Evolutionary conservation across 2,888 invertebrate species (phyloP).

Genomic region (Campoplex nolae): DNA sequence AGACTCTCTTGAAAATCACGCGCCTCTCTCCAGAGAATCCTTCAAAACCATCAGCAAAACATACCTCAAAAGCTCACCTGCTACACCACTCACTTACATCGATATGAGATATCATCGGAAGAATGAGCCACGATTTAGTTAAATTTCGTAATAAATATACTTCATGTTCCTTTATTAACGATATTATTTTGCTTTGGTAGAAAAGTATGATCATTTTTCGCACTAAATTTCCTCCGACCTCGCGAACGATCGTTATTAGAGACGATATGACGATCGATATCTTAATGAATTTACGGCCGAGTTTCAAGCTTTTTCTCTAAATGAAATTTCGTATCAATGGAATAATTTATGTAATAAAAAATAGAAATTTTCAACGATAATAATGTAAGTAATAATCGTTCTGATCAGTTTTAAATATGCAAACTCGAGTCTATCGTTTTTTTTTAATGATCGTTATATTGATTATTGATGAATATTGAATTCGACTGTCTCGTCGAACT

Average conservation of each 20-base stretch:
- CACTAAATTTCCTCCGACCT: not conserved
- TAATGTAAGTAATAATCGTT: too few species aligned
- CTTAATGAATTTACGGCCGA: not conserved
- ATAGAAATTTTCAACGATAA: too few species aligned
- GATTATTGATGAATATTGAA: not conserved
- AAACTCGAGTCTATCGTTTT: too few species aligned
- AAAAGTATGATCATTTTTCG: not conserved
- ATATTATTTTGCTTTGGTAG: not conserved
- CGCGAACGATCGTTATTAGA: not conserved
- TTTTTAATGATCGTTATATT: too few species aligned
- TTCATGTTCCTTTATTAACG: not conserved
- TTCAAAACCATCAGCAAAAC: slow-evolving; percentile 7
- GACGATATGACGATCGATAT: not conserved
- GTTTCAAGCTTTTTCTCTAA: not conserved
- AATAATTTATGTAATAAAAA: too few species aligned
- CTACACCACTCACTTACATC: not conserved
- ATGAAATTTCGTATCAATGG: not conserved
- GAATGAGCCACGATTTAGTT: not conserved
- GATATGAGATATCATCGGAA: not conserved
- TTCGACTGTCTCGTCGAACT: too few species aligned
- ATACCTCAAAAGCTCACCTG: not conserved
- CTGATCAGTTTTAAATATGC: too few species aligned
- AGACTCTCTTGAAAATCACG: slow-evolving; percentile 29
- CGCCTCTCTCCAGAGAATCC: slow-evolving; percentile 27
- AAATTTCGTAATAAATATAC: not conserved